These are phyloP conservation scores for Brachynemurus nebulosus DNA, from an alignment of 2,888 invertebrate species.

Conservation along the genomic window DNA sequence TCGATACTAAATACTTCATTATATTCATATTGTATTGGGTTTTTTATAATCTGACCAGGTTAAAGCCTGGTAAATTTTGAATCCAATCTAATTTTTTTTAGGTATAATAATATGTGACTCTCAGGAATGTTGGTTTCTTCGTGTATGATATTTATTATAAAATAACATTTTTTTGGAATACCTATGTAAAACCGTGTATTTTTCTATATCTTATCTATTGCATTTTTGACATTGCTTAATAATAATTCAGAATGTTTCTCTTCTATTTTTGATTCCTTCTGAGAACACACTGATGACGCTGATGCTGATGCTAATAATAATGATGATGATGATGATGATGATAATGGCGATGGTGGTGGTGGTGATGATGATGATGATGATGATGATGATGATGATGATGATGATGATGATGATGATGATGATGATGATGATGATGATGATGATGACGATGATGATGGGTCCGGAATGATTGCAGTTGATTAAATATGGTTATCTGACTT, in stretches of 20 bases:
- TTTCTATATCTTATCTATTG: conserved; percentile 1
- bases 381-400: too few species aligned
- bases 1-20: conserved; percentile 17
- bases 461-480: too few species aligned
- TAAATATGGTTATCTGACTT: too few species aligned
- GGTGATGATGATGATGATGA: not conserved
- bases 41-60: conserved; percentile 26
- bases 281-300: too few species aligned
- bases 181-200: conserved; percentile 1
- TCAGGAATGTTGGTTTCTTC: not conserved
- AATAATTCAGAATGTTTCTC: not conserved
- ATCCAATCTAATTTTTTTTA: not conserved
- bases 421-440: too few species aligned
- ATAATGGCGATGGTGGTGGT: not conserved
- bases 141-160: not conserved
- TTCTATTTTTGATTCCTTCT: not conserved
- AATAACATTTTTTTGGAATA: not conserved
- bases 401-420: too few species aligned
- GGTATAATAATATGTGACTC: not conserved
- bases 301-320: too few species aligned
- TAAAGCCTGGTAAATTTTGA: conserved; percentile 19
- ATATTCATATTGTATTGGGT: conserved; percentile 6
- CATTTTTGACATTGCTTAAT: not conserved
- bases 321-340: conserved; percentile 13
- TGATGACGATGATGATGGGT: too few species aligned